Evolutionary conservation across 1,140 invertebrate genomes (phyloP), one percentile per base, ranked within the genome.

Genomic region (Aphidius gifuensis): DNA sequence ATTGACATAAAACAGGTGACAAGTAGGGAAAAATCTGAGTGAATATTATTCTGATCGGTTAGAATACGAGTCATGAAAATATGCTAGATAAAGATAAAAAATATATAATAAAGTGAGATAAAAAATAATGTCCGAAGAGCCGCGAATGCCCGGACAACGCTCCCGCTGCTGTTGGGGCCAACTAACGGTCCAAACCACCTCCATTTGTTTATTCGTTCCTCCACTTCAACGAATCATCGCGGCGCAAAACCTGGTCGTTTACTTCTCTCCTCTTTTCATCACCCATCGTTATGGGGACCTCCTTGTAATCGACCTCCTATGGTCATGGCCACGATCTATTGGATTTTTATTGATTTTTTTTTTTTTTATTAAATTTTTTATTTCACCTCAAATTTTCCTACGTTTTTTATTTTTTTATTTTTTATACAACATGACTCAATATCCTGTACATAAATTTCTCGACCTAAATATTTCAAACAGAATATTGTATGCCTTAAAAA

Each of bases 151-250:
- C 76, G 76, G 76, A 73, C 76, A 78, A 76, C 75, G 76, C 68
- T 78, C 76, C 75, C 76, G 74, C 67, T 66, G 66, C 63, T 39
- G 73, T 72, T 76, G 72, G 75, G 76, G 76, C 76, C 76, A 78
- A 76, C 74, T 78, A 78, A 78, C 76, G 76, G 76, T 77, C 68
- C 70, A 64, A 64, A 49, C 76, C 75, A 76, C 75, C 75, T 73
- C 75, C 68, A 75, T 48, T 50, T 47, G 9, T 50, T 45, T 47
- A 60, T 49, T 46, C 66, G 51, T 23, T 11, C 7, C 38, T 11
- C 38, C 53, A 55, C 42, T n/a, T 55, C 53, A 42, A 55, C 53
- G 53, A 55, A 53, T 39, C 43, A 46, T 43, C 58, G 50, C 9
- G 32, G 16, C 53, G 51, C 55, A 55, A 40, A 6, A 49, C 64